Percentiles rank a stretch among this genome's conserved stretches.
phyloP scores from a whole-genome alignment of 2,797 vertebrate species.

The Mastacembelus armatus region DNA sequence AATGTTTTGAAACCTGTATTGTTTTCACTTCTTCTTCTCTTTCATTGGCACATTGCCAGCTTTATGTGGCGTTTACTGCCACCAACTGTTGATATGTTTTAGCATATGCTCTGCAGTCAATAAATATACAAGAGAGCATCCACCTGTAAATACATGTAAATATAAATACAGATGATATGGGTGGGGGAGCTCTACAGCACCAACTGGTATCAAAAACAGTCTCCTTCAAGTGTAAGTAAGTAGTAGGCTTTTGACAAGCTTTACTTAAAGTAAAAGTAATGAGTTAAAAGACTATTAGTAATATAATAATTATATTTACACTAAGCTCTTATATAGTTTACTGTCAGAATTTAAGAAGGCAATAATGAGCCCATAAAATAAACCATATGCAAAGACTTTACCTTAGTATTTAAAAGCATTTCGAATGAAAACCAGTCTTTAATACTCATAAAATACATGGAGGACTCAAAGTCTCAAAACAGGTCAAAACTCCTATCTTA shows the following conservation, averaged over 20 bases:
- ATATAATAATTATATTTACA: not conserved
- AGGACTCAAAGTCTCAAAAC: conserved; percentile 6
- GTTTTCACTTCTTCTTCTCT: not conserved
- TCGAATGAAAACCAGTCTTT: conserved; percentile 8
- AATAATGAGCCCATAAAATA: not conserved
- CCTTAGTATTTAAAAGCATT: not conserved
- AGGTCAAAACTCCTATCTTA: conserved; percentile 19
- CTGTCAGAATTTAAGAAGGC: not conserved
- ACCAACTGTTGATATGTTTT: not conserved
- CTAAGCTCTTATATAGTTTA: not conserved
- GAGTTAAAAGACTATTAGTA: no score
- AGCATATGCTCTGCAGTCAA: not conserved
- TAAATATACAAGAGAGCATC: not conserved
- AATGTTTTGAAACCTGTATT: not conserved
- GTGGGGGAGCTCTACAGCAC: conserved; percentile 28
- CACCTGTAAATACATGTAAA: not conserved
- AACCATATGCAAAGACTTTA: conserved; percentile 8
- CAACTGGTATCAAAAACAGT: no score
- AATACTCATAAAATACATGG: conserved; percentile 16
- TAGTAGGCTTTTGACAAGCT: no score
- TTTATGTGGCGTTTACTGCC: not conserved
- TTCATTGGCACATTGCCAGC: not conserved
- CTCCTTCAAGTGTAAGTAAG: no score
- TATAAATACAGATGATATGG: no score
- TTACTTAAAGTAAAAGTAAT: no score